Evolutionary conservation across 2,888 invertebrate genomes (phyloP), one percentile per base, ranked within the genome.

Genomic region (Tanypteryx hageni): DNA sequence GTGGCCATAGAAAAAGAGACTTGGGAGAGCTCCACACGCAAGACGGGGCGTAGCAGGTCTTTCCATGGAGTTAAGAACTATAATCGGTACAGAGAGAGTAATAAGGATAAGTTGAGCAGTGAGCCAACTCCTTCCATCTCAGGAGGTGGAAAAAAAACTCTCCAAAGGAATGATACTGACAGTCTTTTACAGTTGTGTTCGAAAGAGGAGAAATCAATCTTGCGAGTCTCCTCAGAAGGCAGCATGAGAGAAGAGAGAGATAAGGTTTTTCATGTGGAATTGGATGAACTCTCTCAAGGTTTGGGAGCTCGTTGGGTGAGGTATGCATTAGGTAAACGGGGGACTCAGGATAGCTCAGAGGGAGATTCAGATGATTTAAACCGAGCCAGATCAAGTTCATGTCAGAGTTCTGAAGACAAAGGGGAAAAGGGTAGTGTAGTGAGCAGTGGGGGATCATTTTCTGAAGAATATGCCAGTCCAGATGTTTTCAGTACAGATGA

Each of bases 41-140:
- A 89, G 64, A 18, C 89, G 44, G 64, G 44, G 7, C 89, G 89
- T 13, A 61, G 89, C 27, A 64, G 89, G 44, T 89, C 89, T n/a
- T 89, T 89, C 44, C 89, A 89, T 61, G 89, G 89, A 64, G 44
- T 68, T 14, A 76, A 76, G 22, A 89, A 64, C 44, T 68, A 89
- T n/a, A 64, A 44, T 89, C 64, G 89, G 4, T 64, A 64, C 1
- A 31, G 64, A 11, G 64, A 89, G 10, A 18, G 16, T 3, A 10
- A 44, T n/a, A n/a, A 64, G 31, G 83, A 44, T 9, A 83, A 57
- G 27, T 83, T 56, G n/a, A n/a, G 56, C 57, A 44, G 57, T 16
- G 57, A 83, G 57, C 83, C 44, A 31, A n/a, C 18, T 18, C 10
- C 11, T 57, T 57, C 57, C 16, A 16, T 9, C n/a, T 16, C 16